Evolutionary conservation across 1,140 invertebrate genomes (phyloP), one percentile per base, ranked within the genome.

Genomic region (Pseudomyrmex sp.): DNA sequence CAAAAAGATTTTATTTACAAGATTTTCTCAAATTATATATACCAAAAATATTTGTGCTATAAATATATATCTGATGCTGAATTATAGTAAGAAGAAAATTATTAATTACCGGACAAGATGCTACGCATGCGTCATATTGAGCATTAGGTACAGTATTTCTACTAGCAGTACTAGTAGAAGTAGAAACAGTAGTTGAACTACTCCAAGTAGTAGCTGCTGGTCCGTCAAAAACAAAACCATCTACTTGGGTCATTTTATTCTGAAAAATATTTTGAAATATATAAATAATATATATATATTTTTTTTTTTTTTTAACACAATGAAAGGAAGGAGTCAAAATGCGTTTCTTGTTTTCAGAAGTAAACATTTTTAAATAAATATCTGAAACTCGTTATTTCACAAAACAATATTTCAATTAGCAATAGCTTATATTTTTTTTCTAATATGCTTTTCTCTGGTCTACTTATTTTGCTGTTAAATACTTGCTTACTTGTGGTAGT

Each of bases 221-320:
- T 9, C 90, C 90, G 7, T 91, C 88, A 50, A 91, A 91, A 54
- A 74, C n/a, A 10, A 91, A 90, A 5, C 85, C 84, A 58, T 91
- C 88, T 26, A 58, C 85, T 35, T 9, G 26, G 52, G 44, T 56
- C 18, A 15, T 44, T 1, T 0, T 50, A 5, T 75, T 62, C 66
- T 85, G 0, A 83, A 13, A 46, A 0, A 84, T 9, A 48, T 46
- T 52, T 52, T 13, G 2, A 35, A 35, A 5, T 35, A 35, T 35
- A 35, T 35, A 35, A 35, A 35, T 35, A 7, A 20, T 2, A 59
- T 46, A 46, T 74, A 26, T 26, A 26, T 26, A 26, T 26, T 44
- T 46, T 20, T 44, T 58, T 56, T 35, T 2, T 46, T n/a, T n/a
- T n/a, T n/a, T n/a, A n/a, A n/a, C n/a, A n/a, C n/a, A 52, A 54